A percentile compares a stretch with the other conserved stretches of the same genome.
Conservation (phyloP, 2,797 vertebrate species). For the Melanotaenia pygmaea region DNA sequence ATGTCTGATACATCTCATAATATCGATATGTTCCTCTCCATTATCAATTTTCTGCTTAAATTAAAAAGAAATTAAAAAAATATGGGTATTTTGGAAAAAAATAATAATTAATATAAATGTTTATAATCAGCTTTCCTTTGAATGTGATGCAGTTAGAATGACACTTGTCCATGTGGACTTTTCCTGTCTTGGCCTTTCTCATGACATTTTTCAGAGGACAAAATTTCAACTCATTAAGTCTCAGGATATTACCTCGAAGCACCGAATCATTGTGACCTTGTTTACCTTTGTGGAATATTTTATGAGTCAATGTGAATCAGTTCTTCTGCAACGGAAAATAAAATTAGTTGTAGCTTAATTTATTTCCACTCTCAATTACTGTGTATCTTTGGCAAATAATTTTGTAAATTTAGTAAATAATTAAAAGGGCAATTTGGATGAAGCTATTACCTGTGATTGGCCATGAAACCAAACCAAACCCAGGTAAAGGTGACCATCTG, state of each 20-base stretch:
- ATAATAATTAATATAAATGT: no score
- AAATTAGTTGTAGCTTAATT: conserved; percentile 27
- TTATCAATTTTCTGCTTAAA: no score
- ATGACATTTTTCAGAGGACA: conserved; percentile 44
- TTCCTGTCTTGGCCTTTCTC: not conserved
- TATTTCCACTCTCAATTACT: conserved; percentile 25
- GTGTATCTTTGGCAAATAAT: conserved; percentile 31
- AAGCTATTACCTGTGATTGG: conserved; percentile 13
- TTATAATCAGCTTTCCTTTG: no score
- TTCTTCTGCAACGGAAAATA: conserved; percentile 20
- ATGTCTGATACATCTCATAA: no score
- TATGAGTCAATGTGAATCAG: conserved; percentile 42
- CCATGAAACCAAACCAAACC: conserved; percentile 1
- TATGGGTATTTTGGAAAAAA: no score
- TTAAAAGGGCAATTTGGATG: conserved; percentile 27
- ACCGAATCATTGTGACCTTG: no score
- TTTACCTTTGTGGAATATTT: conserved; percentile 12
- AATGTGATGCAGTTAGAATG: no score
- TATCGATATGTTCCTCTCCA: no score
- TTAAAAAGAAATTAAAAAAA: no score
- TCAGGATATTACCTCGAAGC: no score
- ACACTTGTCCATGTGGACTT: no score
- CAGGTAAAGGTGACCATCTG: no score
- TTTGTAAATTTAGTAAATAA: conserved; percentile 26
- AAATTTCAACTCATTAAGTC: conserved; percentile 52